These are phyloP conservation scores for Drosophila algonquin DNA, from an alignment of 2,888 invertebrate genomes.

Conservation along the genomic window DNA sequence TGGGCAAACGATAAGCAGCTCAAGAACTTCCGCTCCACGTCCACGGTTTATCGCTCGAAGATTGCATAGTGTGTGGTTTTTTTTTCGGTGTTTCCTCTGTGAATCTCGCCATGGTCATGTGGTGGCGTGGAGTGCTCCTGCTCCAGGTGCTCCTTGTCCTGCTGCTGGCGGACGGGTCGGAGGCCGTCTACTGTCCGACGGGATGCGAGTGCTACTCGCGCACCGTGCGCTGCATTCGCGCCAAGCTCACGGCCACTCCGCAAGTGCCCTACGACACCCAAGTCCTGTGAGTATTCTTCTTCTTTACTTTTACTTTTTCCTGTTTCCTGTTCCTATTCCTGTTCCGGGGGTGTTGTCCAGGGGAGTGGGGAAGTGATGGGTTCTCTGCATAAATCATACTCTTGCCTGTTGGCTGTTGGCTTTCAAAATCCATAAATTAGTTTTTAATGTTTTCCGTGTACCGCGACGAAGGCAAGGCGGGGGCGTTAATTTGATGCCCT, in stretches of 20 bases:
- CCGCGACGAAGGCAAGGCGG: conserved; percentile 35
- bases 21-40: conserved; percentile 21
- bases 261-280: conserved; percentile 80
- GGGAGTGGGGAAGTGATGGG: neutral
- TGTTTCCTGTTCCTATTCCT: too few species aligned
- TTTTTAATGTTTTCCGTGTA: conserved; percentile 66
- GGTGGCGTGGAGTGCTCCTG: conserved; percentile 2
- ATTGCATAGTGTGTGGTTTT: too few species aligned
- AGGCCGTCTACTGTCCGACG: conserved; percentile 69
- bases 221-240: conserved; percentile 81
- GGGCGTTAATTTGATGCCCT: conserved; percentile 60
- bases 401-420: conserved; percentile 51
- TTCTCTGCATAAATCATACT: conserved; percentile 61
- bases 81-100: neutral
- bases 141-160: conserved; percentile 5
- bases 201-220: conserved; percentile 81
- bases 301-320: too few species aligned
- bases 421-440: conserved; percentile 74
- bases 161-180: conserved; percentile 15
- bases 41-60: conserved; percentile 24
- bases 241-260: conserved; percentile 75
- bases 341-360: neutral
- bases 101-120: conserved; percentile 14
- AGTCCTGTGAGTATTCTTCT: conserved; percentile 80
- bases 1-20: conserved; percentile 11